phyloP scores from a whole-genome alignment of 2,888 invertebrate species.

The Orthonevra nobilis region DNA sequence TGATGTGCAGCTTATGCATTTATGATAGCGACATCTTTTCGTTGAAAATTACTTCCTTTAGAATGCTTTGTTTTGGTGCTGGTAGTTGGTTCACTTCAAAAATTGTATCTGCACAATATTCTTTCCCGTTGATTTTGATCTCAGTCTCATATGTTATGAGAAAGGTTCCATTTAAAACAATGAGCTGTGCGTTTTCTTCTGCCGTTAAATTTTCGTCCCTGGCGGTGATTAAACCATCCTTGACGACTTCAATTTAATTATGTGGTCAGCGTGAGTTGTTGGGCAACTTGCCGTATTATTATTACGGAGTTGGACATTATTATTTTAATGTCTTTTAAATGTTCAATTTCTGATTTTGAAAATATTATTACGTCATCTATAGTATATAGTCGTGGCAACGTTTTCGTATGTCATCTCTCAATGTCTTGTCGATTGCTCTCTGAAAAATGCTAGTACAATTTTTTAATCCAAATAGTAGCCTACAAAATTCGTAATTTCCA shows the following conservation, averaged over 20 bases:
- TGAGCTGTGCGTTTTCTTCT: background rate
- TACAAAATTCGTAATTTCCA: background rate
- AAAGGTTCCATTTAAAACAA: background rate
- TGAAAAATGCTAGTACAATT: slow-evolving; percentile 23
- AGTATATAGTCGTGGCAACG: slow-evolving; percentile 5
- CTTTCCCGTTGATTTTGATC: background rate
- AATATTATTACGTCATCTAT: slow-evolving; percentile 15
- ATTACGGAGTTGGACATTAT: slow-evolving; percentile 9
- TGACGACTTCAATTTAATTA: background rate
- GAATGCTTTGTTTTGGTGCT: background rate
- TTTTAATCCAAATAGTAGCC: slow-evolving; percentile 1
- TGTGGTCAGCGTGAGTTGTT: background rate
- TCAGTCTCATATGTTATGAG: background rate
- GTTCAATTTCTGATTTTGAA: background rate
- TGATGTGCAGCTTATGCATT: slow-evolving; percentile 18
- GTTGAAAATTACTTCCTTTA: slow-evolving; percentile 5
- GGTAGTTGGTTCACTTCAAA: background rate
- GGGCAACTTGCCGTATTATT: background rate
- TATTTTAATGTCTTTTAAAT: background rate
- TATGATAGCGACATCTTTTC: slow-evolving; percentile 8
- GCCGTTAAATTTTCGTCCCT: slow-evolving; percentile 2
- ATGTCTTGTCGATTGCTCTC: slow-evolving; percentile 14
- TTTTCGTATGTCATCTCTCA: background rate
- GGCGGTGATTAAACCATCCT: too few relatives aligned
- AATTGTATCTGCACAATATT: background rate